Conservation (phyloP, 2,797 vertebrate species). For the Tragelaphus eurycerus region DNA sequence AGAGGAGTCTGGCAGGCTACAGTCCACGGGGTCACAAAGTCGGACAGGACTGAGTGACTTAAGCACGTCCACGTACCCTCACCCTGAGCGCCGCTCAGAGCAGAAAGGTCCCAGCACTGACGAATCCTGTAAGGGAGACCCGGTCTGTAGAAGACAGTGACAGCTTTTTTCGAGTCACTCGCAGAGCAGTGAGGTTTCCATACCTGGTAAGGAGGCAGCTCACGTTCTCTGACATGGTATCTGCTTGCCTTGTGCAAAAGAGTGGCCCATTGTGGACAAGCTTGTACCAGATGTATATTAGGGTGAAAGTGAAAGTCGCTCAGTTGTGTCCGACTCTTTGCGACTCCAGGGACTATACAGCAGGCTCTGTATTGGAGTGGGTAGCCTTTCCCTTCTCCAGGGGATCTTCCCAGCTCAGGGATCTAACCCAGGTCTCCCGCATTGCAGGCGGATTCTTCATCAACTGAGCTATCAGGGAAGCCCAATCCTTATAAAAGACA, state of each 20-base stretch:
- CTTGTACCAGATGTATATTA: no score
- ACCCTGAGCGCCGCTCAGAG: background rate
- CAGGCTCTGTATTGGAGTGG: background rate
- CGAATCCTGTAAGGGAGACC: background rate
- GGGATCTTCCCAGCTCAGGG: background rate
- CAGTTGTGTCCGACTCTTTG: background rate
- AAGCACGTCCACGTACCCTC: accelerated
- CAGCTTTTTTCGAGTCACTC: background rate
- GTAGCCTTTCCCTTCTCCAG: background rate
- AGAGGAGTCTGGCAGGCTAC: background rate
- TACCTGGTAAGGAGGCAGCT: background rate
- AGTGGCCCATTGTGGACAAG: background rate
- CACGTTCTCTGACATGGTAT: background rate
- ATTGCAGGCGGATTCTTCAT: background rate
- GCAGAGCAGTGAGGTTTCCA: background rate
- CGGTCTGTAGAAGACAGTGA: background rate
- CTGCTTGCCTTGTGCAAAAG: background rate
- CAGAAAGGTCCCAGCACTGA: background rate
- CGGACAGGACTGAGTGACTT: background rate
- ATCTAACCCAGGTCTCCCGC: background rate
- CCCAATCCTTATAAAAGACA: background rate
- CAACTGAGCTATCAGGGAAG: background rate
- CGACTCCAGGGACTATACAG: background rate
- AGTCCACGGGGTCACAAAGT: background rate
- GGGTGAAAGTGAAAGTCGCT: background rate